Base-by-base conservation (phyloP, 2,113 vertebrate genomes). In the Eonycteris spelaea region DNA sequence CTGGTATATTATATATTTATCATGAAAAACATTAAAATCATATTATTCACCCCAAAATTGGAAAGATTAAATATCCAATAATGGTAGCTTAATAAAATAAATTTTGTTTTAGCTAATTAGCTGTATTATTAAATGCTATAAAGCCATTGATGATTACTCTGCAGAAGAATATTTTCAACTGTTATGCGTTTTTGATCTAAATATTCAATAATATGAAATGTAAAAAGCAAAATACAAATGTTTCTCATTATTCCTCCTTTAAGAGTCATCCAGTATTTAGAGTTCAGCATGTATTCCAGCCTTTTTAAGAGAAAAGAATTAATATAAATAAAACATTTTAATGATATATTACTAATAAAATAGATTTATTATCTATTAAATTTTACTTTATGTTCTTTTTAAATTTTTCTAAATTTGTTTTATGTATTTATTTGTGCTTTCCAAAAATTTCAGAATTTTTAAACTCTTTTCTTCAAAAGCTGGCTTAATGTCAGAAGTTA, bases 1-100 rank as follows among this genome's bases (percentile, higher is more conserved):
- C 61, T 79, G 22, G n/a, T 93, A 73, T 96, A 92, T 73, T 96
- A 86, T 91, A 40, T 96, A 96, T 94, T 97, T 95, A 82, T 91
- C 85, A 92, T 45, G 35, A 91, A 97, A 96, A 97, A 96, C 88
- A 96, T 97, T 97, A 97, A 97, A 97, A 95, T 94, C 33, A 53
- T 91, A 95, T 96, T 97, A 93, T 91, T 97, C 94, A 96, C 82
- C 48, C 65, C 80, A 92, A 94, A 94, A 30, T 80, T 95, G 13
- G 82, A 86, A 96, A 94, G 88, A 97, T 97, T 98, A 94, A 97
- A 93, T 75, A 94, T 74, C 21, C 89, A 97, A 89, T 95, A 97
- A 96, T 90, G 30, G 91, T 74, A 30, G 30, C 12, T 94, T 92
- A 97, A 80, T 93, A 95, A 94, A 97, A 94, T 96, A 96, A 97